These are phyloP conservation scores for Delichon dasypus DNA, from an alignment of 2,797 vertebrate genomes.

Conservation along the genomic window DNA sequence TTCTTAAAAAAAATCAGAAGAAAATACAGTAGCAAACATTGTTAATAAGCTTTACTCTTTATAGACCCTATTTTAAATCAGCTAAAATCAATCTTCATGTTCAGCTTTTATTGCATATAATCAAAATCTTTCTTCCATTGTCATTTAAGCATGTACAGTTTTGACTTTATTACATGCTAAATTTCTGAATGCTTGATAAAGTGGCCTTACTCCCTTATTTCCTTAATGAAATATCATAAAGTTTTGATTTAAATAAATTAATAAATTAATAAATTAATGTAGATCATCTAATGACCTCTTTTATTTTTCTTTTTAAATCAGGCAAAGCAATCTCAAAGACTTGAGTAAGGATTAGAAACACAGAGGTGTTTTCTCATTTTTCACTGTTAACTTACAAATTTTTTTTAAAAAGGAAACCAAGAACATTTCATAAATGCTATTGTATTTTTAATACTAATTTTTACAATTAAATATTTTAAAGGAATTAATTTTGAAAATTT, in stretches of 20 bases:
- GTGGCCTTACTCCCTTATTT: neutral
- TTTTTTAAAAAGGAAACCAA: fast-evolving
- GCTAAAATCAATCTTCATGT: neutral
- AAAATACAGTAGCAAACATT: neutral
- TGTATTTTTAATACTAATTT: neutral
- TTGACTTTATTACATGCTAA: neutral
- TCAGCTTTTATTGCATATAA: neutral
- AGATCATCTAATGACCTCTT: neutral
- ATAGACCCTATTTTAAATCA: neutral
- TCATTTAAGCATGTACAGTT: neutral
- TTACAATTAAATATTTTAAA: neutral
- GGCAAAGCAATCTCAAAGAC: neutral
- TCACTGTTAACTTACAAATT: neutral
- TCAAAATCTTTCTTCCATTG: neutral
- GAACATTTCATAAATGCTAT: neutral
- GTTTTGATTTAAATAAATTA: neutral
- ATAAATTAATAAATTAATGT: neutral
- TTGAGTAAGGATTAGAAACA: neutral
- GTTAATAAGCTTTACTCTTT: neutral
- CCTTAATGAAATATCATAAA: neutral
- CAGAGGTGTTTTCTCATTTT: neutral
- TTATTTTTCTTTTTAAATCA: neutral
- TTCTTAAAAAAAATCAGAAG: neutral
- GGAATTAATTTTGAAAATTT: neutral
- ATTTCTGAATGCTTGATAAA: neutral